Percentiles rank a stretch among this genome's conserved stretches.
These are phyloP conservation scores for Calypte anna DNA, from an alignment of 2,113 vertebrate species.

Conservation along the genomic window DNA sequence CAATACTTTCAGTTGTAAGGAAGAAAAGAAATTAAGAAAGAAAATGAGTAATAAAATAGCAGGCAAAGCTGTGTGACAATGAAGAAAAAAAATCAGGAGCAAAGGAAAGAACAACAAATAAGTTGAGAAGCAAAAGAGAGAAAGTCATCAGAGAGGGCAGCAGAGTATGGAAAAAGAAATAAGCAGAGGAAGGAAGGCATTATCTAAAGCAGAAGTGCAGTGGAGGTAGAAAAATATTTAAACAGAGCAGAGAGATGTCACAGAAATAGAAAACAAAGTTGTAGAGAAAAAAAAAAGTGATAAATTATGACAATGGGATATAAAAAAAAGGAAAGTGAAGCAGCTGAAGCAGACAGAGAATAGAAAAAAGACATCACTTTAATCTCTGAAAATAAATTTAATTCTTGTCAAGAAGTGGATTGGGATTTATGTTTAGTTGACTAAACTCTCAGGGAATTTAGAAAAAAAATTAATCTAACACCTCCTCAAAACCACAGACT, in stretches of 20 bases:
- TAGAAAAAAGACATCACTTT: background rate
- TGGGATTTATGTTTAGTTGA: background rate
- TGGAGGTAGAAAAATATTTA: background rate
- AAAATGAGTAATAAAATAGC: background rate
- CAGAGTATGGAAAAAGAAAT: slow-evolving; percentile 40
- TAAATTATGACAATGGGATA: background rate
- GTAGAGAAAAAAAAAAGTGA: background rate
- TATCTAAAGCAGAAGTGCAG: background rate
- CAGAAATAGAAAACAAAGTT: background rate
- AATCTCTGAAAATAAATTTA: background rate
- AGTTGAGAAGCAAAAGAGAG: background rate
- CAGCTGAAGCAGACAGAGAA: background rate
- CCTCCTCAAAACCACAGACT: background rate
- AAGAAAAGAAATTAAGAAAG: slow-evolving; percentile 13
- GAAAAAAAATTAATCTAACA: background rate
- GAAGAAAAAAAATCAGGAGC: background rate
- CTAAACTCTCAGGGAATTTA: background rate
- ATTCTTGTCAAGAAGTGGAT: background rate
- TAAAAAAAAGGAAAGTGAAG: background rate
- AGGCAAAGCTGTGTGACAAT: background rate
- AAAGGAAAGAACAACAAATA: slow-evolving; percentile 27
- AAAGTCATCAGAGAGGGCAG: slow-evolving; percentile 40
- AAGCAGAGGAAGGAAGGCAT: background rate
- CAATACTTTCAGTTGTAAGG: background rate
- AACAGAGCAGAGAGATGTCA: background rate